Conservation (phyloP, 2,888 invertebrate species). For the Formica aserva region DNA sequence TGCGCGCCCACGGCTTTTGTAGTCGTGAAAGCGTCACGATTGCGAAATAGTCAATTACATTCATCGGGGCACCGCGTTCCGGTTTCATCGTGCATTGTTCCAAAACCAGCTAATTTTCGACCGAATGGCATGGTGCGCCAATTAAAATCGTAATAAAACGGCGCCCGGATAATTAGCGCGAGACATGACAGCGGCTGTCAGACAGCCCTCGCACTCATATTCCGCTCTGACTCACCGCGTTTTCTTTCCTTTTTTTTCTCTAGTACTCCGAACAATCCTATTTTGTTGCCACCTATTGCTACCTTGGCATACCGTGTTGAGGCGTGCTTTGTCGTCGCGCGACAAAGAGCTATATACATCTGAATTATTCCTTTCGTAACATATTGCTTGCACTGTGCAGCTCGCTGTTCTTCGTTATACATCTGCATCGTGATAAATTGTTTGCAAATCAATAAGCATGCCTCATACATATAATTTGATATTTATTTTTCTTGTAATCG, state of each 20-base stretch:
- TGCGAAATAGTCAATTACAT: constrained; percentile 70
- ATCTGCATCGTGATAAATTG: background rate
- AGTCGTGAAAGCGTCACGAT: constrained; percentile 73
- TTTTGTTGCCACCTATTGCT: constrained; percentile 39
- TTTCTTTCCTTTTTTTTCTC: constrained; percentile 15
- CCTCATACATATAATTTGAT: background rate
- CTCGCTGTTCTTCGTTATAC: background rate
- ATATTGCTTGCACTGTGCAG: background rate
- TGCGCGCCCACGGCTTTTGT: constrained; percentile 35
- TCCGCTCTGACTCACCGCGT: constrained; percentile 1
- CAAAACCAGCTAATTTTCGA: constrained; percentile 34
- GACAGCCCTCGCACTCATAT: constrained; percentile 25
- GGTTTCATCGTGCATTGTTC: constrained; percentile 59
- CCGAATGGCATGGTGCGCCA: constrained; percentile 49
- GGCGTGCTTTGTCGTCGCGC: constrained; percentile 74
- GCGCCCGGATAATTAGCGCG: constrained; percentile 63
- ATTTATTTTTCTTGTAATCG: background rate
- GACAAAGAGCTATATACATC: constrained; percentile 55
- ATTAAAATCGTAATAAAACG: constrained; percentile 66
- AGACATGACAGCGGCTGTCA: background rate
- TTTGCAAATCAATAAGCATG: constrained; percentile 6
- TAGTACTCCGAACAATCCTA: constrained; percentile 10
- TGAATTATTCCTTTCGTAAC: constrained; percentile 47
- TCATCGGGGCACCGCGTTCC: constrained; percentile 57
- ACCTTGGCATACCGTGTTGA: constrained; percentile 73